Percentiles rank a stretch among this genome's conserved stretches.
These are phyloP conservation scores for Scarus forsteni DNA, from an alignment of 2,797 vertebrate genomes.

Conservation along the genomic window DNA sequence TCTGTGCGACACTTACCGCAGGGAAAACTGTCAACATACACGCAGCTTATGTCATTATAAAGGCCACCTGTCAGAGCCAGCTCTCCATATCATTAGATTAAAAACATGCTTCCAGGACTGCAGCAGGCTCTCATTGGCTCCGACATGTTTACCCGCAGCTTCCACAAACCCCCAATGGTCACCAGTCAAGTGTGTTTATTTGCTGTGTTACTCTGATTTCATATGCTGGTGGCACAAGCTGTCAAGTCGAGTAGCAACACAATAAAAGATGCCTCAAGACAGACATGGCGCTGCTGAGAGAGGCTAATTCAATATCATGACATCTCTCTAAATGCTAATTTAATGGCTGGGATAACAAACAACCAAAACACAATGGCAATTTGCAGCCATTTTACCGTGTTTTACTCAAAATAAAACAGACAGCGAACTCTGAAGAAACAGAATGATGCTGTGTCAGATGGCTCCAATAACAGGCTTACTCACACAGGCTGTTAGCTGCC, in stretches of 20 bases:
- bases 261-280: not conserved
- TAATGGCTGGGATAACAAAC: not conserved
- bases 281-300: not conserved
- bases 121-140: not conserved
- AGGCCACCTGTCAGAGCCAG: not conserved
- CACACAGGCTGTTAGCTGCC: too few relatives aligned
- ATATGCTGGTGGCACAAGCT: not conserved
- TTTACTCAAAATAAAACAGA: not conserved
- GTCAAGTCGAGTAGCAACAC: not conserved
- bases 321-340: not conserved
- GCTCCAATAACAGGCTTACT: too few relatives aligned
- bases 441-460: too few relatives aligned
- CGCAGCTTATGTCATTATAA: constrained; percentile 4
- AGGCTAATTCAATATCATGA: not conserved
- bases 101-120: not conserved
- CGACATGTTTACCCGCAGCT: constrained; percentile 10
- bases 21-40: constrained; percentile 10
- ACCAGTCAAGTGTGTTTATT: not conserved
- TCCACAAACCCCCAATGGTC: constrained; percentile 1
- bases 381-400: not conserved
- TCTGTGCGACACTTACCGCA: constrained; percentile 4
- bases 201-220: not conserved
- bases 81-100: constrained; percentile 17
- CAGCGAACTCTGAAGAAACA: not conserved
- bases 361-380: not conserved